Percentiles rank a stretch among this genome's conserved stretches.
Conservation (phyloP, 2,797 vertebrate species). For the Gymnoscopelus microlampas region DNA sequence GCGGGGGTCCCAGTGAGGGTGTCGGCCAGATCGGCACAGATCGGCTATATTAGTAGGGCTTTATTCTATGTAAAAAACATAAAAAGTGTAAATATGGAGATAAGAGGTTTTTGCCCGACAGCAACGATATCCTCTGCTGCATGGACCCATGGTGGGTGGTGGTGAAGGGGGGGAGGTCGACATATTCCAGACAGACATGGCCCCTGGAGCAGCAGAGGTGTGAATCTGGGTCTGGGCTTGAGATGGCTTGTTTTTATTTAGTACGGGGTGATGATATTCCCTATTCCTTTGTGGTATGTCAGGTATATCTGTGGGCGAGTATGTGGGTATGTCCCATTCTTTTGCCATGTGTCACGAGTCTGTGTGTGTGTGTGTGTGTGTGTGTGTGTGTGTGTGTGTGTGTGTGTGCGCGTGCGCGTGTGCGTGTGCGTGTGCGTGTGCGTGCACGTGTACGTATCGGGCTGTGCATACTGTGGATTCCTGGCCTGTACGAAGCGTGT, state of each 20-base stretch:
- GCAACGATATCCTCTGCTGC: too few species aligned
- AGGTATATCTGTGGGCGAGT: slow-evolving; percentile 41
- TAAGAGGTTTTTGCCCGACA: too few species aligned
- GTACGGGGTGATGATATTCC: slow-evolving; percentile 42
- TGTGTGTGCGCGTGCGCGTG: slow-evolving; percentile 13
- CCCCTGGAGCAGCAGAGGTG: too few species aligned
- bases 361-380: neutral
- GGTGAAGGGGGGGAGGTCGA: neutral
- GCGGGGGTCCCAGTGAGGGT: neutral
- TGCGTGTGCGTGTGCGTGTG: slow-evolving; percentile 23
- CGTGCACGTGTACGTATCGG: slow-evolving; percentile 50
- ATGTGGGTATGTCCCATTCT: slow-evolving; percentile 53
- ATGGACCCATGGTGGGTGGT: neutral
- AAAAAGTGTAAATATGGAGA: too few species aligned
- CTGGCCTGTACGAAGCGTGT: slow-evolving; percentile 64
- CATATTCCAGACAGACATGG: too few species aligned
- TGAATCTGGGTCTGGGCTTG: slow-evolving; percentile 54
- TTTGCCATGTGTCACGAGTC: slow-evolving; percentile 41
- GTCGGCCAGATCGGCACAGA: too few species aligned
- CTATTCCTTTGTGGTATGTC: slow-evolving; percentile 52
- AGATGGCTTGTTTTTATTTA: slow-evolving; percentile 30
- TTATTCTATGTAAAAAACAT: too few species aligned
- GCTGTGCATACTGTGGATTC: slow-evolving; percentile 45
- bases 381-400: neutral
- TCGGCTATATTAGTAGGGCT: too few species aligned